A percentile compares a stretch with the other conserved stretches of the same genome.
Evolutionary conservation across 2,888 invertebrate species (phyloP).

Genomic region (Psylliodes chrysocephalus): DNA sequence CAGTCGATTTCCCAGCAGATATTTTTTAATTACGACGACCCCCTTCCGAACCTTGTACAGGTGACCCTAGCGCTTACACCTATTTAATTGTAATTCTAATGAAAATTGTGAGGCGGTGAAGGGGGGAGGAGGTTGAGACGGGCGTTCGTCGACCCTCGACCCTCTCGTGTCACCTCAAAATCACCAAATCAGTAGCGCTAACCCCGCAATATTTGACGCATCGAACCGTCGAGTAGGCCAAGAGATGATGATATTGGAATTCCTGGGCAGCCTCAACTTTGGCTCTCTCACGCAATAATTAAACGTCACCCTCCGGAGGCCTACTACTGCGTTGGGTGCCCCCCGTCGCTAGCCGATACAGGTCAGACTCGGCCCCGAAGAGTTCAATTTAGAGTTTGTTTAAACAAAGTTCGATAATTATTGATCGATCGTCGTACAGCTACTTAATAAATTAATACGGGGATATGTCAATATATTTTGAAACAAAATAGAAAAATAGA

Average conservation of each 20-base stretch:
- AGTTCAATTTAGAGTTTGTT: no score
- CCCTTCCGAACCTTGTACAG: not conserved
- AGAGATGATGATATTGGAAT: constrained; percentile 53
- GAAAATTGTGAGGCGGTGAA: no score
- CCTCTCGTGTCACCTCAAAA: constrained; percentile 12
- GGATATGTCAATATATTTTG: no score
- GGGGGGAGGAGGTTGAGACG: not conserved
- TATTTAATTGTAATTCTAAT: constrained; percentile 12
- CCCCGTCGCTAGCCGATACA: constrained; percentile 46
- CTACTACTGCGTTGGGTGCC: constrained; percentile 50
- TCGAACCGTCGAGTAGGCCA: constrained; percentile 12
- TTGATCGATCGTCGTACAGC: no score
- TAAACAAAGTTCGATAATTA: no score
- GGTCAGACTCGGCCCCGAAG: no score
- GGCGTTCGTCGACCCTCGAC: no score
- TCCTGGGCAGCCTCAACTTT: constrained; percentile 46
- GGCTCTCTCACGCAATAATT: constrained; percentile 51
- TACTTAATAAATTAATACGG: no score
- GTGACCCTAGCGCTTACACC: not conserved
- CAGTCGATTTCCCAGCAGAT: not conserved
- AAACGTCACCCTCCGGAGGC: constrained; percentile 49
- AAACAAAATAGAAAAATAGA: no score
- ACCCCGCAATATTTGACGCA: constrained; percentile 21
- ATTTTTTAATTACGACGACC: constrained; percentile 4
- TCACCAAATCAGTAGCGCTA: constrained; percentile 14